Evolutionary conservation across 2,888 invertebrate genomes (phyloP).

Genomic region (Agrilus cyanescens): DNA sequence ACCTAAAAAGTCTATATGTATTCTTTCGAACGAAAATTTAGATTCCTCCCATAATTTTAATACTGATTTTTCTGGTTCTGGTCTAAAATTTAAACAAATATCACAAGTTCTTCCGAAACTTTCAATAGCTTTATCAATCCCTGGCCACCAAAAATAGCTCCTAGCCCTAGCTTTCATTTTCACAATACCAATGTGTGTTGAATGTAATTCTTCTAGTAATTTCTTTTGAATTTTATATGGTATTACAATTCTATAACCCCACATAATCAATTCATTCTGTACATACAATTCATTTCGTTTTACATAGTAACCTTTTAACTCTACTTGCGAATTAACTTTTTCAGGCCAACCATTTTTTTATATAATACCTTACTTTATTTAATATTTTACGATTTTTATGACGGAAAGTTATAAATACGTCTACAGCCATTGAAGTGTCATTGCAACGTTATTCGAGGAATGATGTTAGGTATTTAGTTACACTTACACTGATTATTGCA

Average conservation of each 20-base stretch:
- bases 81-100: slow-evolving; percentile 19
- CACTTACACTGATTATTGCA: too few relatives aligned
- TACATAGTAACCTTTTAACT: slow-evolving; percentile 3
- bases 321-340: slow-evolving; percentile 7
- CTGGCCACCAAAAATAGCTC: slow-evolving; percentile 22
- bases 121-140: slow-evolving; percentile 21
- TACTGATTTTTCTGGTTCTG: slow-evolving; percentile 19
- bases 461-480: too few relatives aligned
- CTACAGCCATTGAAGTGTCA: too few relatives aligned
- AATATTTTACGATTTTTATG: not conserved
- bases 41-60: slow-evolving; percentile 18
- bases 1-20: slow-evolving; percentile 35
- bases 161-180: slow-evolving; percentile 21
- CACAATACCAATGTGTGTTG: slow-evolving; percentile 12
- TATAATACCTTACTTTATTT: not conserved
- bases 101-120: slow-evolving; percentile 15
- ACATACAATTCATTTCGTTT: slow-evolving; percentile 5
- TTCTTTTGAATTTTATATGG: slow-evolving; percentile 8
- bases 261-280: slow-evolving; percentile 10
- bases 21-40: slow-evolving; percentile 24
- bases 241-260: slow-evolving; percentile 13
- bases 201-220: slow-evolving; percentile 14
- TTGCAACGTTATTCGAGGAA: too few relatives aligned
- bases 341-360: slow-evolving; percentile 4
- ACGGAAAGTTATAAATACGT: too few relatives aligned